Conservation (phyloP, 2,888 invertebrate genomes). For the Patella ulyssiponensis region DNA sequence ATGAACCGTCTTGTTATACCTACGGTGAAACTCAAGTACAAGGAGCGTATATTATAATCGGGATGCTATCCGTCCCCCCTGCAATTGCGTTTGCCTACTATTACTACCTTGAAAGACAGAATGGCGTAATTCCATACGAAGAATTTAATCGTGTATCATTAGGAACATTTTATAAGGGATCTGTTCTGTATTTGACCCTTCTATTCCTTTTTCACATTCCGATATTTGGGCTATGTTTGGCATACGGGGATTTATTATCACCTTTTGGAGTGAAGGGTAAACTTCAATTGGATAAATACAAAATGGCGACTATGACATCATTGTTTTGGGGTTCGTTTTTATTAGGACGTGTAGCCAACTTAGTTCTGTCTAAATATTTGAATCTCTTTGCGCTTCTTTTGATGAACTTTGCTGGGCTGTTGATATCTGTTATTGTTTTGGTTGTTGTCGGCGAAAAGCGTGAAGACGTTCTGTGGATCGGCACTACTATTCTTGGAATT, state of each 20-base stretch:
- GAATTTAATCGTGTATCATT: neutral
- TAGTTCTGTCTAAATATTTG: constrained; percentile 17
- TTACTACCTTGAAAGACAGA: constrained; percentile 16
- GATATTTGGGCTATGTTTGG: constrained; percentile 30
- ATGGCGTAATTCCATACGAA: neutral
- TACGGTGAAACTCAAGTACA: constrained; percentile 14
- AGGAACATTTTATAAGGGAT: neutral
- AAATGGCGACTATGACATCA: constrained; percentile 27
- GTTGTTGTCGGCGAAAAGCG: constrained; percentile 2
- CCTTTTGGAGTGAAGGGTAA: constrained; percentile 23
- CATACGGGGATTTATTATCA: constrained; percentile 35
- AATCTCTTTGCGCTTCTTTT: constrained; percentile 20
- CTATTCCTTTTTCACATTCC: constrained; percentile 35
- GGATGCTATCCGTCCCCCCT: constrained; percentile 21
- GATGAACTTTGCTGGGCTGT: constrained; percentile 25
- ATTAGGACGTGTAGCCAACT: constrained; percentile 27
- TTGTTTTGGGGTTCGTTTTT: constrained; percentile 35
- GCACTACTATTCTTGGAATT: constrained; percentile 31
- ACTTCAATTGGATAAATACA: constrained; percentile 25
- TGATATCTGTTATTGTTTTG: constrained; percentile 23
- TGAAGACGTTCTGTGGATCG: constrained; percentile 32
- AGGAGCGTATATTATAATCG: constrained; percentile 32
- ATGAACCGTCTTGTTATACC: neutral
- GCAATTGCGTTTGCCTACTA: constrained; percentile 34
- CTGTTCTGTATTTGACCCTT: constrained; percentile 15